These are phyloP conservation scores for Gastrophysa polygoni DNA, from an alignment of 2,888 invertebrate species.

Conservation along the genomic window DNA sequence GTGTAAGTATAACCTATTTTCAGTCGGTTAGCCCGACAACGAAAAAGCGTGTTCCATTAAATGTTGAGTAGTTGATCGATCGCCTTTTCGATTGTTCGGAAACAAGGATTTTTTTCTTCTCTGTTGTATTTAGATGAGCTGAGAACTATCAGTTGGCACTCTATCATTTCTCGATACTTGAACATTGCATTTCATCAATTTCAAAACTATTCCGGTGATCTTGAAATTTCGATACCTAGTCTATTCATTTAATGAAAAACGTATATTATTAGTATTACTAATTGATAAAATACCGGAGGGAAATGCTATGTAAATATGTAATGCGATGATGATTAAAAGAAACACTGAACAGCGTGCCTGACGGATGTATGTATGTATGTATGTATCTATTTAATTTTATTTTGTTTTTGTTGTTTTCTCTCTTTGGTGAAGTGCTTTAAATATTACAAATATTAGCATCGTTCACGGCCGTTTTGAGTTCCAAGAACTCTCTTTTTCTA, in stretches of 20 bases:
- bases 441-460: slow-evolving; percentile 55
- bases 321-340: too few relatives aligned
- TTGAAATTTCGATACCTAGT: slow-evolving; percentile 47
- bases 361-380: slow-evolving; percentile 36
- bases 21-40: too few relatives aligned
- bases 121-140: too few relatives aligned
- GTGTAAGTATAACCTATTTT: too few relatives aligned
- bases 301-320: slow-evolving; percentile 43
- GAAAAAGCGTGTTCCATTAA: too few relatives aligned
- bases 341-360: slow-evolving; percentile 53
- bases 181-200: neutral
- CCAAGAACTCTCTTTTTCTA: slow-evolving; percentile 33
- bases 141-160: too few relatives aligned
- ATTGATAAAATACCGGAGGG: too few relatives aligned
- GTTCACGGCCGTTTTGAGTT: slow-evolving; percentile 41
- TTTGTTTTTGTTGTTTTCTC: slow-evolving; percentile 1
- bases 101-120: too few relatives aligned
- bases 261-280: too few relatives aligned
- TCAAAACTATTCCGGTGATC: slow-evolving; percentile 23
- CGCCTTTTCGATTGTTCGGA: too few relatives aligned
- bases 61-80: too few relatives aligned
- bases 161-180: neutral
- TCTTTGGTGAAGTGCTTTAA: slow-evolving; percentile 53
- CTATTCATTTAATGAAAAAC: slow-evolving; percentile 43
- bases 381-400: slow-evolving; percentile 32